A percentile compares a stretch with the other conserved stretches of the same genome.
Conservation (phyloP, 2,113 vertebrate genomes). For the Anthoscopus minutus region DNA sequence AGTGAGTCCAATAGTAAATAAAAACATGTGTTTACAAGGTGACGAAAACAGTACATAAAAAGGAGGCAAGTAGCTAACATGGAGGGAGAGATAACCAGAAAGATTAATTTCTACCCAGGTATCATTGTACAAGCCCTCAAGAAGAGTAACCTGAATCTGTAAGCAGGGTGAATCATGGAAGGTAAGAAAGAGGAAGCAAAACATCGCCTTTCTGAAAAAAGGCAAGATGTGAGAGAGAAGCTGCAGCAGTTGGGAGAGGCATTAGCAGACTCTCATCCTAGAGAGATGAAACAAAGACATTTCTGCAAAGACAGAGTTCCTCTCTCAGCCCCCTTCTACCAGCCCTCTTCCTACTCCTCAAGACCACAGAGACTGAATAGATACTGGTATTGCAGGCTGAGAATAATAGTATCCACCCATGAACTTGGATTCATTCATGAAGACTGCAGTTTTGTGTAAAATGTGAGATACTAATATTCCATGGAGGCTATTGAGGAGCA, state of each 20-base stretch:
- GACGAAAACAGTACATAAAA: not conserved
- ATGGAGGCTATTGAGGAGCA: not conserved
- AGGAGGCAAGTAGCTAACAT: not conserved
- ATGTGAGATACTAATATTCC: not conserved
- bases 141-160: not conserved
- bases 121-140: not conserved
- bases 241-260: not conserved
- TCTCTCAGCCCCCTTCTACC: not conserved
- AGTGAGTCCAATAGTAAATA: not conserved
- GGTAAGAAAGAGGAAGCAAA: not conserved
- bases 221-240: not conserved
- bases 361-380: not conserved
- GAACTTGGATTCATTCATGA: not conserved
- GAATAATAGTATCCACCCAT: not conserved
- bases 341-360: not conserved
- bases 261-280: not conserved
- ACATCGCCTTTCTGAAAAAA: not conserved
- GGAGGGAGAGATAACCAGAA: not conserved
- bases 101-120: not conserved
- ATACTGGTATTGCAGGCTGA: not conserved
- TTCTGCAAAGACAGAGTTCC: not conserved
- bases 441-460: not conserved
- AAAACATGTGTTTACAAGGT: not conserved
- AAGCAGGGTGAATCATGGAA: not conserved
- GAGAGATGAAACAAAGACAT: not conserved